phyloP scores from a whole-genome alignment of 2,797 vertebrate species.

The Hippoglossus hippoglossus region DNA sequence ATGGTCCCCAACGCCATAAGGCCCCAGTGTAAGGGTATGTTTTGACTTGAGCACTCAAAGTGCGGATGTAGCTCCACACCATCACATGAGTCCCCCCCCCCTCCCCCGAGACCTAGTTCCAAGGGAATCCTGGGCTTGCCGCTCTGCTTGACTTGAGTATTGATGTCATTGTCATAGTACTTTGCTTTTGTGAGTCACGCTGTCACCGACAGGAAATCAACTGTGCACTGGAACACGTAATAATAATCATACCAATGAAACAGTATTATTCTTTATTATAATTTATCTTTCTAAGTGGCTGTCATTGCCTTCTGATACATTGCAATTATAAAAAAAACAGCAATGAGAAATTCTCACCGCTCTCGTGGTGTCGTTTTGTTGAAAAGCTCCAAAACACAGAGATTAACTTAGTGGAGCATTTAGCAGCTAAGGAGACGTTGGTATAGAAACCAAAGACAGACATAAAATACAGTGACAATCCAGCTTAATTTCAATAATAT shows the following conservation, averaged over 20 bases:
- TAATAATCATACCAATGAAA: neutral
- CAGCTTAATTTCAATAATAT: too few relatives aligned
- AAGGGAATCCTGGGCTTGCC: conserved; percentile 17
- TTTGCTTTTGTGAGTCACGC: conserved; percentile 56
- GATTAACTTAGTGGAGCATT: too few relatives aligned
- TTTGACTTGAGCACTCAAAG: conserved; percentile 47
- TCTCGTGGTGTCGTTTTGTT: too few relatives aligned
- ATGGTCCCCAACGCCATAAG: conserved; percentile 11
- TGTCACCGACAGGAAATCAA: conserved; percentile 33
- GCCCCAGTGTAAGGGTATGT: conserved; percentile 12
- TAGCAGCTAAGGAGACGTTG: too few relatives aligned
- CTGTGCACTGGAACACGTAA: conserved; percentile 5
- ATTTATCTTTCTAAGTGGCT: too few relatives aligned
- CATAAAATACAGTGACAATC: too few relatives aligned
- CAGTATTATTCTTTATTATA: too few relatives aligned
- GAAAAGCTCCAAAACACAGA: too few relatives aligned
- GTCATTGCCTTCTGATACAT: too few relatives aligned
- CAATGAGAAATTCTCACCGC: too few relatives aligned
- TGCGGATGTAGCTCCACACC: conserved; percentile 14
- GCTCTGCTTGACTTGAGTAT: conserved; percentile 44
- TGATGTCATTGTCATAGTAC: conserved; percentile 46
- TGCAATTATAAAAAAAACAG: too few relatives aligned
- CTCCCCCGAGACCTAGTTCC: conserved; percentile 44
- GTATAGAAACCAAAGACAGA: too few relatives aligned
- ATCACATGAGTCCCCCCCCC: conserved; percentile 52